phyloP scores from a whole-genome alignment of 1,140 invertebrate species.

The Eumeta japonica region DNA sequence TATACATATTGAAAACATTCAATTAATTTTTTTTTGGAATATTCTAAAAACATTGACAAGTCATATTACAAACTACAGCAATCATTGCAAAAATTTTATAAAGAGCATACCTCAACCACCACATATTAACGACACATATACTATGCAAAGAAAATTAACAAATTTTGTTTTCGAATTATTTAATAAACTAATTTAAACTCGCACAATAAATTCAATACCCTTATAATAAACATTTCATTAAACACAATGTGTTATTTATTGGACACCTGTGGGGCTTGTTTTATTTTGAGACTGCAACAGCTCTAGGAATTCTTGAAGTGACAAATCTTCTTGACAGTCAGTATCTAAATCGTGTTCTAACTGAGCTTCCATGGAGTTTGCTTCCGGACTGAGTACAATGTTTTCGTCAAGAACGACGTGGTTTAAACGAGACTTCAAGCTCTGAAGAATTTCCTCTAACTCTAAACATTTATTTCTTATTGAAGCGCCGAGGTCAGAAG shows the following conservation, averaged over 20 bases:
- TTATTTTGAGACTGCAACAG: slow-evolving; percentile 48
- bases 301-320: slow-evolving; percentile 47
- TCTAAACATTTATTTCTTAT: slow-evolving; percentile 54
- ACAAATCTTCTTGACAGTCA: slow-evolving; percentile 48
- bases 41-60: not conserved
- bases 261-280: slow-evolving; percentile 33
- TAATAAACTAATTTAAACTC: slow-evolving; percentile 43
- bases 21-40: not conserved
- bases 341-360: slow-evolving; percentile 51
- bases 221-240: too few relatives aligned
- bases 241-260: slow-evolving; percentile 26
- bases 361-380: slow-evolving; percentile 46
- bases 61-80: slow-evolving; percentile 7
- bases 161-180: slow-evolving; percentile 2
- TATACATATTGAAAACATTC: too few relatives aligned
- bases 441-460: slow-evolving; percentile 53
- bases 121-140: too few relatives aligned
- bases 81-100: too few relatives aligned
- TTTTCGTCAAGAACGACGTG: slow-evolving; percentile 54
- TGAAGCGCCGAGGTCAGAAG: slow-evolving; percentile 49
- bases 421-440: slow-evolving; percentile 51
- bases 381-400: slow-evolving; percentile 50
- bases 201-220: slow-evolving; percentile 37
- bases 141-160: too few relatives aligned
- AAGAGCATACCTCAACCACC: too few relatives aligned